A percentile compares a stretch with the other conserved stretches of the same genome.
These are phyloP conservation scores for Biston betularia DNA, from an alignment of 2,888 invertebrate species.

Conservation along the genomic window DNA sequence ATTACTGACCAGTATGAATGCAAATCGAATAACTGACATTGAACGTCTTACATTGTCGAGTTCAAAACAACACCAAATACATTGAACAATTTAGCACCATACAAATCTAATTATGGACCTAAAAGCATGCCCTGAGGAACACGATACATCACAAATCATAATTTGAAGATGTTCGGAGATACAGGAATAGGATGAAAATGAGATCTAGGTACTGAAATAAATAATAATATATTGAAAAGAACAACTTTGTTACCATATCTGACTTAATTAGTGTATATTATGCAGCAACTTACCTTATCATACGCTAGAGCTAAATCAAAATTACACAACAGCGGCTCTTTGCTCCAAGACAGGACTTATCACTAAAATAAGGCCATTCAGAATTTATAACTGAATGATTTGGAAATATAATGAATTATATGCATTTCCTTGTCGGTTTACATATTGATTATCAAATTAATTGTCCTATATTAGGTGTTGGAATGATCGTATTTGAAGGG, in stretches of 20 bases:
- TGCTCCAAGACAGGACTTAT: constrained; percentile 21
- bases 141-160: neutral
- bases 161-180: neutral
- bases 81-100: constrained; percentile 2
- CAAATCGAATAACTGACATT: constrained; percentile 42
- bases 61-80: constrained; percentile 17
- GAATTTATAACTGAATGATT: constrained; percentile 32
- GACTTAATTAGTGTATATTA: neutral
- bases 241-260: neutral
- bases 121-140: constrained; percentile 30
- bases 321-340: constrained; percentile 17
- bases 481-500: constrained; percentile 27
- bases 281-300: constrained; percentile 20
- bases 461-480: constrained; percentile 45
- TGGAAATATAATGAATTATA: constrained; percentile 27
- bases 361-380: constrained; percentile 28
- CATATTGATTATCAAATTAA: constrained; percentile 38
- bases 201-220: too few species aligned
- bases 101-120: constrained; percentile 20
- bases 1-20: constrained; percentile 40
- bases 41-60: constrained; percentile 25
- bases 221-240: neutral
- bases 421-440: constrained; percentile 32
- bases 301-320: constrained; percentile 23
- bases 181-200: neutral